A percentile compares a stretch with the other conserved stretches of the same genome.
Conservation (phyloP, 2,113 vertebrate genomes). For the Hassar affinis region DNA sequence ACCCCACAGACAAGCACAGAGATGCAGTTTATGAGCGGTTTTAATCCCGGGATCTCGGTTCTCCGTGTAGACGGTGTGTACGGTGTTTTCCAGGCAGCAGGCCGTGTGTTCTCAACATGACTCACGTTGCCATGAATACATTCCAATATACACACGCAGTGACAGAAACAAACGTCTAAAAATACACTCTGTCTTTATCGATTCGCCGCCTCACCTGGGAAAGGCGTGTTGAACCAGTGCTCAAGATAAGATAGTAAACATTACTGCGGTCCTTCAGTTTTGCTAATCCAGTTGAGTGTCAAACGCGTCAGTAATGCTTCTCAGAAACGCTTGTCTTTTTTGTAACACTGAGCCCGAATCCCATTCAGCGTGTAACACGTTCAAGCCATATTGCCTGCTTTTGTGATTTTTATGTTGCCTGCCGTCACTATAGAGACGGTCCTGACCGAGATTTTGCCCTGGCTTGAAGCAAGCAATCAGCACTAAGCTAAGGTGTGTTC, state of each 20-base stretch:
- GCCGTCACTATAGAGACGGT: slow-evolving; percentile 32
- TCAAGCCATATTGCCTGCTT: not conserved
- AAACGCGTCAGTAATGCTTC: not conserved
- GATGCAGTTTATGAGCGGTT: not conserved
- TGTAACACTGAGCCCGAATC: not conserved
- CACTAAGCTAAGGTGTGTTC: slow-evolving; percentile 38
- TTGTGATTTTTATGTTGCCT: slow-evolving; percentile 24
- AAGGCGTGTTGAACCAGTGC: not conserved
- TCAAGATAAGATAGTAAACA: not conserved
- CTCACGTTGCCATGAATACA: slow-evolving; percentile 42
- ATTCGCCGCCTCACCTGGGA: not conserved
- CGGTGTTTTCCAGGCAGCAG: not conserved
- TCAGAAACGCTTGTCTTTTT: slow-evolving; percentile 1
- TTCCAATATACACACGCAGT: slow-evolving; percentile 7
- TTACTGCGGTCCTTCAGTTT: not conserved
- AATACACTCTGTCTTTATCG: not conserved
- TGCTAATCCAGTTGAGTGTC: not conserved
- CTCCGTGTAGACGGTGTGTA: not conserved
- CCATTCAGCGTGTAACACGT: not conserved
- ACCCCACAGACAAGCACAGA: too few relatives aligned
- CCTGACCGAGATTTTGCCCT: not conserved
- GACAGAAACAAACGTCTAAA: not conserved
- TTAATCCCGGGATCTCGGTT: not conserved
- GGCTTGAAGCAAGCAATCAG: slow-evolving; percentile 20
- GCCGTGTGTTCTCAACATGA: slow-evolving; percentile 3